Evolutionary conservation across 2,113 vertebrate genomes (phyloP), one percentile per base, ranked within the genome.

Genomic region (Lonchura striata): DNA sequence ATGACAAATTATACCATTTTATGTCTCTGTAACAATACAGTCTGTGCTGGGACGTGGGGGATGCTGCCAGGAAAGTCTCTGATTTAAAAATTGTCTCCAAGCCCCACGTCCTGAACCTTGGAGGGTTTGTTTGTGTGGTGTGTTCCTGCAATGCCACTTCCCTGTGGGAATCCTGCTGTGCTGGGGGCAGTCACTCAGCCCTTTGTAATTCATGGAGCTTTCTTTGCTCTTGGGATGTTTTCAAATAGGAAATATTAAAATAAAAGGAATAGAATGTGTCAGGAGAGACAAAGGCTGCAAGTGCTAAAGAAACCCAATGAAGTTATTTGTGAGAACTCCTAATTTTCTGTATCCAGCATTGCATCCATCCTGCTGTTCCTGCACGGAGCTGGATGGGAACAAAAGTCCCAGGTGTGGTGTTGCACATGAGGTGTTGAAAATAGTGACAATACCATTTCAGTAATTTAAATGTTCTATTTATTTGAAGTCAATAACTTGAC

Each of bases 391-490:
- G 39, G 53, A 5, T 35, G 47, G 47, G 53, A 54, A 3, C 3
- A 1, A 24, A 47, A 44, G 13, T 39, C 52, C 33, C 8, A 2
- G 59, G 27, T 71, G 63, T 57, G 1, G 78, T 84, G 90, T 80
- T 76, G 39, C 61, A 24, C 53, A 22, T 1, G 76, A 80, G 60
- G 63, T 86, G 87, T 64, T 91, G n/a, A 50, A 80, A 82, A 54
- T 54, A 44, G 81, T 66, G 85, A 85, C 3, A 14, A 20, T 41
- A 70, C 50, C 59, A 25, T 49, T 75, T 84, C 24, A 12, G 65
- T 97, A 96, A 97, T 93, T 95, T 97, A 96, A 97, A 69, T 94
- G 86, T 50, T 91, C 83, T 98, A 98, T 98, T 98, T 97, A 97
- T 98, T 98, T 97, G 82, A 50, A 80, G 82, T 86, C 52, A 57